Conservation (phyloP, 2,113 vertebrate genomes). For the Nycticebus coucang region DNA sequence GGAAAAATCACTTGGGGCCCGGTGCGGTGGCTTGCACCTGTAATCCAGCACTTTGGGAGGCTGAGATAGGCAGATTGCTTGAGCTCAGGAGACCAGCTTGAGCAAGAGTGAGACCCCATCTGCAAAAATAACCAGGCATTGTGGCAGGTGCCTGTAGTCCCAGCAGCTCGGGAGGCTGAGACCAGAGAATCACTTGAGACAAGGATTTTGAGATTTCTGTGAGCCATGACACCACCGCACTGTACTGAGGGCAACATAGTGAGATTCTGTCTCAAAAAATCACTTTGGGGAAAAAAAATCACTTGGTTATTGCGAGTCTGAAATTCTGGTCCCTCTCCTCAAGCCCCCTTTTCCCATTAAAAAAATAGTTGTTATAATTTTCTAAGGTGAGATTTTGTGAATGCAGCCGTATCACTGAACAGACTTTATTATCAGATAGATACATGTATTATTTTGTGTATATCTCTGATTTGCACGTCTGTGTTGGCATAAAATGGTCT, state of each 20-base stretch:
- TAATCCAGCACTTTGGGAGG: too few relatives aligned
- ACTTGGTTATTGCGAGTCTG: conserved; percentile 13
- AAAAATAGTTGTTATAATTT: not conserved
- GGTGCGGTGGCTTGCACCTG: too few relatives aligned
- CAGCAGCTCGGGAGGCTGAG: too few relatives aligned
- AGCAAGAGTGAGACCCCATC: too few relatives aligned
- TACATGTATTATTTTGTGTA: not conserved
- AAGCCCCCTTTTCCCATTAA: not conserved
- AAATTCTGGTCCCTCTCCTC: not conserved
- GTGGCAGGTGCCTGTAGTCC: too few relatives aligned
- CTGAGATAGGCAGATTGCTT: too few relatives aligned
- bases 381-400: not conserved
- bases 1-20: not conserved
- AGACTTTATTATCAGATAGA: not conserved
- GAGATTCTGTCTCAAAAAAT: not conserved
- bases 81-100: too few relatives aligned
- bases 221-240: too few relatives aligned
- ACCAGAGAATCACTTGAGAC: too few relatives aligned
- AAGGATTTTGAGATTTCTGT: too few relatives aligned
- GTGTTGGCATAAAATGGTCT: not conserved
- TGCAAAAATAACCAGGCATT: too few relatives aligned
- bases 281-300: not conserved
- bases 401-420: not conserved
- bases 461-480: not conserved
- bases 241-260: too few relatives aligned